These are phyloP conservation scores for Allygus modestus DNA, from an alignment of 2,888 invertebrate genomes.

Conservation along the genomic window DNA sequence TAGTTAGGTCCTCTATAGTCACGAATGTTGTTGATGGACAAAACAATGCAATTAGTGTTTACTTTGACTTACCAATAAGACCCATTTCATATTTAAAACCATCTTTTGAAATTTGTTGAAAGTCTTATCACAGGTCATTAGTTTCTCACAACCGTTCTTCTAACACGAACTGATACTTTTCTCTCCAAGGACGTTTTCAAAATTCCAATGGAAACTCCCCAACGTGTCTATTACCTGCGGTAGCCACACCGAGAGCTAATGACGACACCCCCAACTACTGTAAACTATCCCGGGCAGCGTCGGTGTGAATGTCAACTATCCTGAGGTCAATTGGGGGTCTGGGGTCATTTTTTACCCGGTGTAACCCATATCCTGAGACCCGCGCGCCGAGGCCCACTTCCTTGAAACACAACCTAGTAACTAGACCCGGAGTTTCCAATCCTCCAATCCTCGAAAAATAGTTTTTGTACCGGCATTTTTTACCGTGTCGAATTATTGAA, in stretches of 20 bases:
- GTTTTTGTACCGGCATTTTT: conserved; percentile 50
- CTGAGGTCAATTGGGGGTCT: conserved; percentile 49
- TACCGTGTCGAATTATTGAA: conserved; percentile 60
- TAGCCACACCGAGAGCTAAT: background rate
- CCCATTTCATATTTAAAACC: no score
- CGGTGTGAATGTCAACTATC: conserved; percentile 43
- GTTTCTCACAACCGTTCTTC: no score
- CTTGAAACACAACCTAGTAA: conserved; percentile 60
- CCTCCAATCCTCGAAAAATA: conserved; percentile 59
- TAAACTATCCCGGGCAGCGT: conserved; percentile 21
- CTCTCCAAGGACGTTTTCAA: background rate
- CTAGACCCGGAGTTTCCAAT: conserved; percentile 60
- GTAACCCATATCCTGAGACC: conserved; percentile 55
- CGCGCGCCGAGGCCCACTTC: conserved; percentile 52
- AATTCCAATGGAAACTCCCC: background rate
- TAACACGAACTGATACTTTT: no score
- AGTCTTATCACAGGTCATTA: no score
- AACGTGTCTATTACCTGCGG: background rate
- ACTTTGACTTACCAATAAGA: no score
- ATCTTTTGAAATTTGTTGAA: no score
- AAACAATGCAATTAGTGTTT: no score
- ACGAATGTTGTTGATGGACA: no score
- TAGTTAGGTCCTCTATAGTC: no score
- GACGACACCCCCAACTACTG: conserved; percentile 9
- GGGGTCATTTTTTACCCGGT: conserved; percentile 44